phyloP scores from a whole-genome alignment of 2,797 vertebrate genomes.

The Hyperoplus lanceolatus region DNA sequence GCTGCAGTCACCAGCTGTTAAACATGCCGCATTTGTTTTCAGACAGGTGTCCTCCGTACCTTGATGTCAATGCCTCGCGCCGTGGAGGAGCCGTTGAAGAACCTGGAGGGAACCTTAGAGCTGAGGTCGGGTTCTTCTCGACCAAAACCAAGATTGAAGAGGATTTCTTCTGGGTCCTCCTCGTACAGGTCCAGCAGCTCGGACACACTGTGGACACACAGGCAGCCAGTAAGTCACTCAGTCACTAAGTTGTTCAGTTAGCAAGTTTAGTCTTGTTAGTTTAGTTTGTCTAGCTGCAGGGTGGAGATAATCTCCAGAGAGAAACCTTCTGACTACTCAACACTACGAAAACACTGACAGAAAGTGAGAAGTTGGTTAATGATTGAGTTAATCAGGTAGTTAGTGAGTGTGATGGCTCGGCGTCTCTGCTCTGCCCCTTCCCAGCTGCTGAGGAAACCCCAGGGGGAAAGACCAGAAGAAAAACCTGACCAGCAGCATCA shows the following conservation, averaged over 20 bases:
- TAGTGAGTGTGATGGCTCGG: neutral
- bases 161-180: slow-evolving; percentile 97
- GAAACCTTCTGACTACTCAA: slow-evolving; percentile 92
- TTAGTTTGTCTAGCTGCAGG: slow-evolving; percentile 75
- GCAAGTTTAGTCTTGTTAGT: slow-evolving; percentile 44
- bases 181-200: slow-evolving; percentile 97
- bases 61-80: slow-evolving; percentile 98
- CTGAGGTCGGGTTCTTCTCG: slow-evolving; percentile 95
- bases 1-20: neutral
- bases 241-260: neutral
- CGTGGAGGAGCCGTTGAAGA: slow-evolving; percentile 91
- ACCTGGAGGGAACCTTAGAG: slow-evolving; percentile 94
- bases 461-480: slow-evolving; percentile 21
- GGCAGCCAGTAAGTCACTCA: neutral
- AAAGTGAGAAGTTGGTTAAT: slow-evolving; percentile 45
- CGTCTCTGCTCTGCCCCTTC: slow-evolving; percentile 3
- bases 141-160: slow-evolving; percentile 97
- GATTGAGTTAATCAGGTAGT: slow-evolving; percentile 40
- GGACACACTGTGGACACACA: slow-evolving; percentile 89
- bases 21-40: neutral
- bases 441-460: neutral
- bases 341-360: slow-evolving; percentile 78
- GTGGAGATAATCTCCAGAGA: slow-evolving; percentile 92
- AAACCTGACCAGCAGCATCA: slow-evolving; percentile 16
- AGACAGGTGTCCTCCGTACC: slow-evolving; percentile 50